Evolutionary conservation across 2,797 vertebrate genomes (phyloP).

Genomic region (Microctenopoma lineatum): DNA sequence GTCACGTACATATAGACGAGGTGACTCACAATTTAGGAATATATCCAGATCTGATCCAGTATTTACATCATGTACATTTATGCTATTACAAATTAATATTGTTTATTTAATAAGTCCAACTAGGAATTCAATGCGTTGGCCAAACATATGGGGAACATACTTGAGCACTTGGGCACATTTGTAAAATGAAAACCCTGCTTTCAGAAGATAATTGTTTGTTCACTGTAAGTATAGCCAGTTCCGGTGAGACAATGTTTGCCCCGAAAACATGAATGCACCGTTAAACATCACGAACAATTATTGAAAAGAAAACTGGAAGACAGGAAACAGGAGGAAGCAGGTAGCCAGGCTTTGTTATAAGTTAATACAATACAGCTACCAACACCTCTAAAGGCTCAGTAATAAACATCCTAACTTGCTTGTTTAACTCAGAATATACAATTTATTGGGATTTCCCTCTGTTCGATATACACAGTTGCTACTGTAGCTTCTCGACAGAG

Average conservation of each 20-base stretch:
- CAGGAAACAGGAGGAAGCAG: not conserved
- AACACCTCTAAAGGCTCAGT: not conserved
- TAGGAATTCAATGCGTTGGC: no score
- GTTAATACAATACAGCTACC: not conserved
- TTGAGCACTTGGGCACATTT: no score
- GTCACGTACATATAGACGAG: slow-evolving; percentile 3
- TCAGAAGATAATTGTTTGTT: no score
- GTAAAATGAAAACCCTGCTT: no score
- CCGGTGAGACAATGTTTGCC: no score
- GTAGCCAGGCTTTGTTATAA: not conserved
- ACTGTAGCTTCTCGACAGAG: not conserved
- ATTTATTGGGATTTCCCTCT: not conserved
- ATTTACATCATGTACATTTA: slow-evolving; percentile 58
- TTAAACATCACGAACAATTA: no score
- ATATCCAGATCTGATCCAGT: slow-evolving; percentile 11
- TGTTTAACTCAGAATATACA: no score
- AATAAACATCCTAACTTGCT: not conserved
- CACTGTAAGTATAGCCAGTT: no score
- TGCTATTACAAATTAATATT: not conserved
- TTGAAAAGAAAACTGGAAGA: not conserved
- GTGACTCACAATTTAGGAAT: slow-evolving; percentile 3
- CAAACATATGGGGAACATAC: no score
- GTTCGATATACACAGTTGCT: no score
- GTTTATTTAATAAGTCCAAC: no score
- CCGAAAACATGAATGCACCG: no score